These are phyloP conservation scores for Chironomus striatipennis DNA, from an alignment of 1,140 invertebrate genomes.

Conservation along the genomic window DNA sequence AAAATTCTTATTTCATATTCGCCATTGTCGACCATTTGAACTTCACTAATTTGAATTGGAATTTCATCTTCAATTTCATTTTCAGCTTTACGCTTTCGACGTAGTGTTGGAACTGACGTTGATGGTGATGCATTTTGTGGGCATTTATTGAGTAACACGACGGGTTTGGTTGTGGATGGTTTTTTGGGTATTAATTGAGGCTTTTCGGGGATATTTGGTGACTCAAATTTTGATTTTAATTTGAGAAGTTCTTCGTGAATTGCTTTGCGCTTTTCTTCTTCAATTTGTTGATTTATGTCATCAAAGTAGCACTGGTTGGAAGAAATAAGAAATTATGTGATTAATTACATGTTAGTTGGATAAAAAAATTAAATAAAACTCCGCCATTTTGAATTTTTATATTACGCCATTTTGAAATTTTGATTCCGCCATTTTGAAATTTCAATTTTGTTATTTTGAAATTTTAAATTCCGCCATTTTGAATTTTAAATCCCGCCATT, in stretches of 20 bases:
- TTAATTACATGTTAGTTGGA: too few species aligned
- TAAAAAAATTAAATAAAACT: too few species aligned
- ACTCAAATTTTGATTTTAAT: neutral
- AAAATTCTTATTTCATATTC: conserved; percentile 2
- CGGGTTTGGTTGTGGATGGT: neutral
- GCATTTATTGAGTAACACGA: neutral
- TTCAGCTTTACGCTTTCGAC: neutral
- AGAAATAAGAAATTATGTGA: neutral
- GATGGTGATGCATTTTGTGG: neutral
- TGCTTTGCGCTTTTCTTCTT: neutral
- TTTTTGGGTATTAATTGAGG: neutral
- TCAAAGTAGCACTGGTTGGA: neutral
- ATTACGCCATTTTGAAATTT: too few species aligned
- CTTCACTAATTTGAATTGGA: neutral
- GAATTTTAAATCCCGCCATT: too few species aligned
- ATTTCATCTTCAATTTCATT: neutral
- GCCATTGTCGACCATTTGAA: neutral
- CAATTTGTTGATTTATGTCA: neutral
- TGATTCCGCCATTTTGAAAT: too few species aligned
- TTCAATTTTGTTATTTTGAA: too few species aligned
- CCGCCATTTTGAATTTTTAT: too few species aligned
- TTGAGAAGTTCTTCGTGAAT: neutral
- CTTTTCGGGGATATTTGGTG: neutral
- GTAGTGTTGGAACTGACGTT: neutral
- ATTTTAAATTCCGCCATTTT: too few species aligned